Conservation (phyloP, 2,797 vertebrate species). For the Xenops minutus region DNA sequence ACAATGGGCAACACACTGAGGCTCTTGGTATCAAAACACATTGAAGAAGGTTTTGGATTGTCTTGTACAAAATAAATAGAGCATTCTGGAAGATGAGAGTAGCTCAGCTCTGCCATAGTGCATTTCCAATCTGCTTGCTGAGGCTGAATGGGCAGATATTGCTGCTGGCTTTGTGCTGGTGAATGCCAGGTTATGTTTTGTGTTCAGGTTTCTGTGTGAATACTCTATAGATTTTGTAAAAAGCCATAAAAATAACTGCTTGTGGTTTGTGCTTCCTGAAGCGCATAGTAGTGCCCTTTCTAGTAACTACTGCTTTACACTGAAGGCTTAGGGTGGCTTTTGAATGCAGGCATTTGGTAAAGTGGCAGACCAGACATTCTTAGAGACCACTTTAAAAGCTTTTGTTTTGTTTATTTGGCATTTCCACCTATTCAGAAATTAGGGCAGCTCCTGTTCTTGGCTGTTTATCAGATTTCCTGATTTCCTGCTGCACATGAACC, state of each 20-base stretch:
- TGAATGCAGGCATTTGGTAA: not conserved
- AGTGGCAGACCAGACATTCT: not conserved
- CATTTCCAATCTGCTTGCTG: not conserved
- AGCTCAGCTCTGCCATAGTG: not conserved
- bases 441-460: conserved; percentile 26
- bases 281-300: not conserved
- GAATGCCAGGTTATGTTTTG: not conserved
- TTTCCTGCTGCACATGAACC: not conserved
- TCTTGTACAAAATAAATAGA: not conserved
- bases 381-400: not conserved
- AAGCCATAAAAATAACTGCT: not conserved
- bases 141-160: not conserved
- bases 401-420: conserved; percentile 48
- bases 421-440: conserved; percentile 61
- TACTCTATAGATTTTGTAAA: not conserved
- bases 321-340: not conserved
- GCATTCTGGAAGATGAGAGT: not conserved
- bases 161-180: not conserved
- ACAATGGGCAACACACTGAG: accelerated
- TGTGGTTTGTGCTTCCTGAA: not conserved
- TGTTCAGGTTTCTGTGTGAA: not conserved
- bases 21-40: not conserved
- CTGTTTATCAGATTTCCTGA: conserved; percentile 39
- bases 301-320: not conserved
- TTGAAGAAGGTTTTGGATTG: not conserved